Conservation (phyloP, 2,888 invertebrate genomes). For the Dicranocentrus wangi region DNA sequence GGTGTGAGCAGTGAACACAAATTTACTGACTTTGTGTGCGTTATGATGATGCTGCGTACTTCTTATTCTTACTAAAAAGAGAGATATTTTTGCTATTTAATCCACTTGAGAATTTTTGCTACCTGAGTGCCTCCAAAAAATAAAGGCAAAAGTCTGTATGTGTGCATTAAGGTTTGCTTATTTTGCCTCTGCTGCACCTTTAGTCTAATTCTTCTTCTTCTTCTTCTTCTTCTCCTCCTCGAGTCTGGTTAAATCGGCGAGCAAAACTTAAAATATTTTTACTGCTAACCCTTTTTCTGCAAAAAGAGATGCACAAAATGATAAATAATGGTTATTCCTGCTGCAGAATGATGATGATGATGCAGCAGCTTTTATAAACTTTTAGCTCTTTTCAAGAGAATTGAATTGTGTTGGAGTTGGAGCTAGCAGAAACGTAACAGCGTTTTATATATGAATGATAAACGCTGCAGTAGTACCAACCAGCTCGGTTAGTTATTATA, state of each 20-base stretch:
- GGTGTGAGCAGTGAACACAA: neutral
- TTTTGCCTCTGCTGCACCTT: neutral
- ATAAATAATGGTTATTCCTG: slow-evolving; percentile 21
- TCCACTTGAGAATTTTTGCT: neutral
- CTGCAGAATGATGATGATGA: slow-evolving; percentile 27
- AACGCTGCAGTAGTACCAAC: neutral
- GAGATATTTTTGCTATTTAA: too few relatives aligned
- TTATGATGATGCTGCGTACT: too few relatives aligned
- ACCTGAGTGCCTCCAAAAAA: neutral
- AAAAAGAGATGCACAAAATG: slow-evolving; percentile 14
- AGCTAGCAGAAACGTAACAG: too few relatives aligned
- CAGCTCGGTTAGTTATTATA: slow-evolving; percentile 14
- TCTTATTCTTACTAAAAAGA: too few relatives aligned
- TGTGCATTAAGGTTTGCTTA: neutral
- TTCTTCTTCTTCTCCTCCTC: neutral
- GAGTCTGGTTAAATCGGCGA: neutral
- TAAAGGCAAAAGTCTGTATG: too few relatives aligned
- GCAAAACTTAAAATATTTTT: neutral
- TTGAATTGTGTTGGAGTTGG: neutral
- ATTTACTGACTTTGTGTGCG: too few relatives aligned
- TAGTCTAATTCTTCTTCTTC: neutral
- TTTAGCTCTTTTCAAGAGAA: neutral
- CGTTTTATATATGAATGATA: too few relatives aligned
- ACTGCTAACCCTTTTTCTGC: slow-evolving; percentile 32
- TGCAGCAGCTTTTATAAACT: neutral